phyloP scores from a whole-genome alignment of 2,797 vertebrate species.

The Dipus sagitta region DNA sequence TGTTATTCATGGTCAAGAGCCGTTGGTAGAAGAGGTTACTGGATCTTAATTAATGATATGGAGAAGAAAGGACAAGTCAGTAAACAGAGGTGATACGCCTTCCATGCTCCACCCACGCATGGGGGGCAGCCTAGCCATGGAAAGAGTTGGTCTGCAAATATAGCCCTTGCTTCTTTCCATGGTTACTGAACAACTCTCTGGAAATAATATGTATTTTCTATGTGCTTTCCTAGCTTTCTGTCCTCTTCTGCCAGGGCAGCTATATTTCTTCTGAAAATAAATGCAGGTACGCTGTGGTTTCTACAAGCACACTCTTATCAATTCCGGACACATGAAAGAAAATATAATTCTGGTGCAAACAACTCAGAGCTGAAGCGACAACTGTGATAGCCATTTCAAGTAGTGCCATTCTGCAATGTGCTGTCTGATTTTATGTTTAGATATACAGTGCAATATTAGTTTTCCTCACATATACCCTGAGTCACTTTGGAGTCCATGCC shows the following conservation, averaged over 20 bases:
- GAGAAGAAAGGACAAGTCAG: not conserved
- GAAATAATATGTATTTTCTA: constrained; percentile 21
- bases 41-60: constrained; percentile 41
- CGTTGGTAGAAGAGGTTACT: constrained; percentile 32
- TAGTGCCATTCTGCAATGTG: not conserved
- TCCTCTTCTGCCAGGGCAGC: not conserved
- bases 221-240: not conserved
- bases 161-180: not conserved
- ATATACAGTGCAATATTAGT: not conserved
- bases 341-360: not conserved
- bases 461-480: not conserved
- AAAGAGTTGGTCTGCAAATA: constrained; percentile 12
- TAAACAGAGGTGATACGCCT: not conserved
- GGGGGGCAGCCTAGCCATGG: not conserved
- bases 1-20: constrained; percentile 15
- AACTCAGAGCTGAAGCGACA: not conserved
- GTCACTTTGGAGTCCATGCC: not conserved
- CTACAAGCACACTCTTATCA: constrained; percentile 37
- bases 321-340: constrained; percentile 4
- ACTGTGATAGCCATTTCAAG: not conserved
- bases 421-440: constrained; percentile 24
- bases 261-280: constrained; percentile 65
- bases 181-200: constrained; percentile 14
- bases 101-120: not conserved
- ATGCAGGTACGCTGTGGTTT: constrained; percentile 33